Conservation (phyloP, 2,888 invertebrate species). For the Polylopha cassiicola region DNA sequence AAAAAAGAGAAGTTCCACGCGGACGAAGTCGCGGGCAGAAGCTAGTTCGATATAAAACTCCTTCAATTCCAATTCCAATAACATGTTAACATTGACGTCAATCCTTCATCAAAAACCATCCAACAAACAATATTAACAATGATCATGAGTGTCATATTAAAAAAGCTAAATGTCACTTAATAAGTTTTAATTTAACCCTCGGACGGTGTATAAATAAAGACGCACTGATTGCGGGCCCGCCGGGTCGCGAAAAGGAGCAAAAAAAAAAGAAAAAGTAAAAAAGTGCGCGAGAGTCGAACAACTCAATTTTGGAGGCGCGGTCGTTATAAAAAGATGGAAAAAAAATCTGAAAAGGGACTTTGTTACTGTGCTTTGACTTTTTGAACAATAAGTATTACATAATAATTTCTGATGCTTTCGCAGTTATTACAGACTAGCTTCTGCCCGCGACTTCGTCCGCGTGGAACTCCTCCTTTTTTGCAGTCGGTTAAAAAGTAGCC, state of each 20-base stretch:
- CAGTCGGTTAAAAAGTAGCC: no score
- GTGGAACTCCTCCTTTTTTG: no score
- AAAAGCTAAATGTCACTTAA: constrained; percentile 17
- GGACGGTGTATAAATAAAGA: constrained; percentile 68
- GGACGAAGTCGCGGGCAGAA: no score
- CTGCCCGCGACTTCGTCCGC: no score
- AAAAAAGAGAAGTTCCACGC: no score
- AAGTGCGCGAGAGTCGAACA: constrained; percentile 61
- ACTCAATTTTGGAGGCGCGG: constrained; percentile 75
- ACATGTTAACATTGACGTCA: no score
- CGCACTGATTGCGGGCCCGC: constrained; percentile 68
- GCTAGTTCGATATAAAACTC: no score
- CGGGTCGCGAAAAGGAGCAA: constrained; percentile 56
- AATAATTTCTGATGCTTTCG: no score
- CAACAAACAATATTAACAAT: constrained; percentile 17
- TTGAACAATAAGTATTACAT: no score
- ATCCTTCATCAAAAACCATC: no score
- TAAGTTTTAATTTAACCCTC: constrained; percentile 31
- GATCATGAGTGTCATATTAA: constrained; percentile 24
- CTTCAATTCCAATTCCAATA: no score
- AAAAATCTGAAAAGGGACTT: constrained; percentile 49
- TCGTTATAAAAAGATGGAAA: constrained; percentile 61
- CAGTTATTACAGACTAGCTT: no score
- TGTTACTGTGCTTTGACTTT: constrained; percentile 40
- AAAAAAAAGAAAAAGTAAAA: constrained; percentile 46